Base-by-base conservation (phyloP, 1,140 invertebrate species). In the Trypoxylus dichotomus region DNA sequence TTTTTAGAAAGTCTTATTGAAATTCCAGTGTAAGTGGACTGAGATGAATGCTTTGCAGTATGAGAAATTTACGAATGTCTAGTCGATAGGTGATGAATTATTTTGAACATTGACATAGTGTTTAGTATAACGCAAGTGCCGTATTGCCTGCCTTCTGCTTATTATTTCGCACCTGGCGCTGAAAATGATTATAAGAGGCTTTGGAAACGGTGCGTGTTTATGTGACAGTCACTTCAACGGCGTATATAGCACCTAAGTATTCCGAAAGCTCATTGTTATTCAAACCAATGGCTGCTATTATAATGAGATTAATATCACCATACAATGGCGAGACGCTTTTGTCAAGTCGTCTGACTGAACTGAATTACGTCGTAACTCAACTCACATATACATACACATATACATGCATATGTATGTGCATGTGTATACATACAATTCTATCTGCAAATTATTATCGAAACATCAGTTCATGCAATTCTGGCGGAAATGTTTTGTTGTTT, bases 241-340 rank as follows among this genome's bases (percentile, higher is more conserved):
- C 60, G 60, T 68, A 27, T 29, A 68, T 68, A 68, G 27, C 60
- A 24, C 60, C 60, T 27, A 24, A 29, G 21, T 68, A 68, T 68
- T 21, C 60, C 21, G 24, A 68, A 27, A 68, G 24, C 25, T 13
- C 60, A 68, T 68, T 68, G 60, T 68, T 68, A 68, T 29, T 68
- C 60, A 68, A 29, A 68, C 60, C 60, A 29, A 29, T 68, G 60
- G 60, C 24, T 68, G 21, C 60, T 29, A 68, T 68, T 68, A 68
- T 29, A 68, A 68, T 29, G 60, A 68, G 60, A 68, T 68, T 68
- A 68, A 68, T 68, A 68, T 68, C 60, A 24, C 27, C 24, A 68
- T 24, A 68, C 24, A 68, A 24, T 68, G 60, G 27, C 60, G 60
- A 29, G 60, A 29, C 60, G 60, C 60, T 68, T 68, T 68, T 68